Evolutionary conservation across 2,797 vertebrate genomes (phyloP), one percentile per base, ranked within the genome.

Genomic region (Microctenopoma stevenorrisi): DNA sequence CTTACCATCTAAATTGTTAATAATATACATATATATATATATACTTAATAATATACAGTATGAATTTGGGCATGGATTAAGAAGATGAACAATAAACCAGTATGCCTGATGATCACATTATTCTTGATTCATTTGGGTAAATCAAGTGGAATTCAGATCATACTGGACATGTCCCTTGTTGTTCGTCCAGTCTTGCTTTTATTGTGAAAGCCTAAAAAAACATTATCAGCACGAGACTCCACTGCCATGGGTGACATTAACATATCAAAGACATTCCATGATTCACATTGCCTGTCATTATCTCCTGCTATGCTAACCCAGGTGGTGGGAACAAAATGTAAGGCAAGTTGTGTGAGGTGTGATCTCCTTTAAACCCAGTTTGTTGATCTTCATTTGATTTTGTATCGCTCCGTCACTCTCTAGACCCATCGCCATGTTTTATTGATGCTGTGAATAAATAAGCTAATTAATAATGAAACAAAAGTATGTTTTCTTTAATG

Each of bases 401-500:
- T 4, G 70, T 35, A 55, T 69, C 47, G 50, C 64, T 74, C 62
- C 47, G 46, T 70, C 77, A 56, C 60, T 67, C 72, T 72, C 46
- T 58, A 71, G 70, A 79, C 76, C 67, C 47, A 14, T 49, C 7
- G 53, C 46, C 48, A 78, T 88, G 81, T 90, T 88, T 88, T 82
- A 89, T 81, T 88, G 78, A 89, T 84, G 86, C 72, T 51, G 70
- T 88, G 83, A 88, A 91, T 90, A 89, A 86, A 89, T 87, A 88
- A 84, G 68, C 74, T 83, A 90, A 85, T 90, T 82, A 90, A 90
- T 92, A 91, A 88, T 90, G 84, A 80, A 91, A 89, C 77, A 82
- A 89, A 83, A 82, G 79, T 75, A 72, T 63, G 66, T 84, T 82
- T 84, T 78, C 87, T 82, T 81, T 42, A 68, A 76, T 62, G 79